Base-by-base conservation (phyloP, 53 echinoderm and acorn worm genomes). In the Echinometra lucunter region DNA sequence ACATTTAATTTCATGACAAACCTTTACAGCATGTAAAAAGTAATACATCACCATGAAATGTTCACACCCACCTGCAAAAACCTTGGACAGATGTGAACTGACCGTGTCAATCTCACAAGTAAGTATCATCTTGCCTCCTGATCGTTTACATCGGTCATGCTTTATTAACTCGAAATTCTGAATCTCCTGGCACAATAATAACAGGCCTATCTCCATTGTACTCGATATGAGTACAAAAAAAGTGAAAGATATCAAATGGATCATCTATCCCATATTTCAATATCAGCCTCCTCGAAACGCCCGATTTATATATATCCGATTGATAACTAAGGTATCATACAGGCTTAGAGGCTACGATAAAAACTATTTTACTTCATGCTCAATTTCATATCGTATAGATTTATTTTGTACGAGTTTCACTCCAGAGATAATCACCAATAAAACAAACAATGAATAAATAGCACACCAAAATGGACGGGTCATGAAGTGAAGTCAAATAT, bases 1-100 rank as follows among this genome's bases (percentile, higher is more conserved):
- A 45, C 85, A 85, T 47, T 85, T 85, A n/a, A 85, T 47, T 85
- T 28, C n/a, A 85, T 85, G 45, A 49, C 85, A 45, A n/a, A 85
- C 49, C 85, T 85, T 85, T 47, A 85, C 85, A 85, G 45, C 49
- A 49, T 85, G 44, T 81, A 81, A 81, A 44, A 81, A 81, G 81
- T 81, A 81, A 47, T 49, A 47, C 85, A 28, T 85, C 28, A 85
- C 28, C 28, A 37, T 85, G 85, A 49, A 85, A 21, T 23, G 38
- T 44, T 25, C 1, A 81, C 44, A 81, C 44, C 38, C 44, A 81
- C 81, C 18, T 18, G 15, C 16, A 38, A 42, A 42, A 38, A 78
- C 38, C 42, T 19, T 38, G 38, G 1, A 42, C 30, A n/a, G 34
- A 78, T 78, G 42, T 38, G 30, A 72, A 18, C 78, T 42, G 23